A percentile compares a stretch with the other conserved stretches of the same genome.
Conservation (phyloP, 2,113 vertebrate species). For the Catharus minimus region DNA sequence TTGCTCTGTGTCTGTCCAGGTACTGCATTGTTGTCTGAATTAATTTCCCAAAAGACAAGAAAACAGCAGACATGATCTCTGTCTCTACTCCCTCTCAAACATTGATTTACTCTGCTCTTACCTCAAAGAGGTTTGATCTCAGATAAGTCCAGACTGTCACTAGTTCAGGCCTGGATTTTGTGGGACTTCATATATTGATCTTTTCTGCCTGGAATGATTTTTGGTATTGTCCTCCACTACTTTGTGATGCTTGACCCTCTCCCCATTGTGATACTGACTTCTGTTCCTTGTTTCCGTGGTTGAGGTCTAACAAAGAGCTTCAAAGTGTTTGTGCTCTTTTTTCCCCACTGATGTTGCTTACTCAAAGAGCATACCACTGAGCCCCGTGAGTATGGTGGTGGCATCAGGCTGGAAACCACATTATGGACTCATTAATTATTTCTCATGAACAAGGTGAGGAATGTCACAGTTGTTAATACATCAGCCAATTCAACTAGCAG, state of each 20-base stretch:
- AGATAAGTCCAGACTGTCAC: background rate
- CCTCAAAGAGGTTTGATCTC: background rate
- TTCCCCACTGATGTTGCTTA: background rate
- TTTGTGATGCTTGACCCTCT: background rate
- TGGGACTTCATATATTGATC: background rate
- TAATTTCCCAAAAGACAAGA: background rate
- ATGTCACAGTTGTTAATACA: background rate
- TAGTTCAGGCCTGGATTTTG: background rate
- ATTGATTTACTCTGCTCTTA: background rate
- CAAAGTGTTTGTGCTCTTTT: background rate
- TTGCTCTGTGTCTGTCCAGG: background rate
- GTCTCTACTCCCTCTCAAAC: background rate
- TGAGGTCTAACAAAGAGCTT: background rate
- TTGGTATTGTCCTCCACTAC: background rate
- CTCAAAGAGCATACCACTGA: background rate
- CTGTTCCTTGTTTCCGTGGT: background rate
- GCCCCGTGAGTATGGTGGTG: background rate
- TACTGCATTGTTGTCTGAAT: background rate
- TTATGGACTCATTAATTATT: background rate
- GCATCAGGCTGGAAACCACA: background rate
- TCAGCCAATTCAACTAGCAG: background rate
- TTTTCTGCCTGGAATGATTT: background rate
- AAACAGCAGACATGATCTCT: background rate
- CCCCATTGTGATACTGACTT: background rate
- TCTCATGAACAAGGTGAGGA: background rate